Evolutionary conservation across 1,140 invertebrate genomes (phyloP).

Genomic region (Trinorchestia longiramus): DNA sequence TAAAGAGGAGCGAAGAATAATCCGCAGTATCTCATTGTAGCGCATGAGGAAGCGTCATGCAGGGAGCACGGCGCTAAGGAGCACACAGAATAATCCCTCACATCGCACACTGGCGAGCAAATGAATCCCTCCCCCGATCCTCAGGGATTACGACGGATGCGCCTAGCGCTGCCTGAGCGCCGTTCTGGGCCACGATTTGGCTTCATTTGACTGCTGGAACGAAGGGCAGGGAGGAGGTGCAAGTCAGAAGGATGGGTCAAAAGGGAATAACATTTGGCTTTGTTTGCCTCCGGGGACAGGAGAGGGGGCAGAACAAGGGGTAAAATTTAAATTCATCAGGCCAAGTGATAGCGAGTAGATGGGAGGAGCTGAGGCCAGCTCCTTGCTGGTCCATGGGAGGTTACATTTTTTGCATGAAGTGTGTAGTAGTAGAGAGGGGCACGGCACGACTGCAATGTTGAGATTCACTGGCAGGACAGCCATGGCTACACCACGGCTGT

Average conservation of each 20-base stretch:
- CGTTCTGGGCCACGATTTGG: background rate
- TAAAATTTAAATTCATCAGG: background rate
- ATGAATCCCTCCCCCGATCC: background rate
- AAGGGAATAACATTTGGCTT: background rate
- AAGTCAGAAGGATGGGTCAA: background rate
- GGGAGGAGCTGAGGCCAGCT: background rate
- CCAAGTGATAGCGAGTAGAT: background rate
- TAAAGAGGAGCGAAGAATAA: background rate
- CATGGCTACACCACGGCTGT: background rate
- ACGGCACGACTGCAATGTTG: background rate
- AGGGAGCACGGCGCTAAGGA: background rate
- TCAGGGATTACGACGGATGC: background rate
- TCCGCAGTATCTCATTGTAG: background rate
- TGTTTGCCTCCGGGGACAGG: background rate
- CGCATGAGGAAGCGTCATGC: background rate
- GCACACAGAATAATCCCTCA: background rate
- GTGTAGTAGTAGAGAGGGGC: background rate
- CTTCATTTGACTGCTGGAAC: background rate
- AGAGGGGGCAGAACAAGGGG: background rate
- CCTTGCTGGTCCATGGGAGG: background rate
- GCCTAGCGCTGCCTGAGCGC: background rate
- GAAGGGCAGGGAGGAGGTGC: background rate
- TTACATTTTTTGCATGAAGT: background rate
- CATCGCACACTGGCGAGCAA: slow-evolving; percentile 4
- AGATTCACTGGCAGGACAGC: background rate